These are phyloP conservation scores for Bucorvus abyssinicus DNA, from an alignment of 2,797 vertebrate genomes.

Conservation along the genomic window DNA sequence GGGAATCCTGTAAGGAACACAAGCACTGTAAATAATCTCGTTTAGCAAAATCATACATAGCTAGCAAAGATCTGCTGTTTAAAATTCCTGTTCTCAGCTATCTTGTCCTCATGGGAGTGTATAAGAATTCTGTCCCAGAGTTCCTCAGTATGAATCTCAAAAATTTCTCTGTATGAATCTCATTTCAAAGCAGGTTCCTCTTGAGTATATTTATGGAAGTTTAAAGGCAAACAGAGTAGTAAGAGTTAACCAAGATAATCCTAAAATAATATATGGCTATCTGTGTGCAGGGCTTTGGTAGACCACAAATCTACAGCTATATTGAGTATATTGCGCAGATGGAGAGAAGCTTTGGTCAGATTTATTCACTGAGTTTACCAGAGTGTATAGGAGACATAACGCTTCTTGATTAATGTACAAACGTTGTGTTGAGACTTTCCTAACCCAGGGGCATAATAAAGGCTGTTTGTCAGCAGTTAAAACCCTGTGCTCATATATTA, in stretches of 20 bases:
- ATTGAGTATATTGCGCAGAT: neutral
- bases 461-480: neutral
- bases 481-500: neutral
- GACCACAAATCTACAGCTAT: neutral
- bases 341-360: neutral
- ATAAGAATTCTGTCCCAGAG: neutral
- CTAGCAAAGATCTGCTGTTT: neutral
- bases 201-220: neutral
- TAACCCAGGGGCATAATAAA: neutral
- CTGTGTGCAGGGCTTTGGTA: neutral
- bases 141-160: neutral
- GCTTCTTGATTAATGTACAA: neutral
- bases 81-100: neutral
- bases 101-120: neutral
- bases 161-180: neutral
- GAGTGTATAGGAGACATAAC: neutral
- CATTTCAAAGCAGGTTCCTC: neutral
- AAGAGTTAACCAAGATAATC: neutral
- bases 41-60: neutral
- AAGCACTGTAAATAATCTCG: neutral
- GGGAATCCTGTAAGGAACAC: neutral
- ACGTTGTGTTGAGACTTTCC: neutral
- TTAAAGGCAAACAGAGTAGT: neutral
- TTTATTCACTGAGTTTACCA: neutral
- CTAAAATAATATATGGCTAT: neutral